Conservation (phyloP, 2,797 vertebrate genomes). For the Cyclura pinguis region DNA sequence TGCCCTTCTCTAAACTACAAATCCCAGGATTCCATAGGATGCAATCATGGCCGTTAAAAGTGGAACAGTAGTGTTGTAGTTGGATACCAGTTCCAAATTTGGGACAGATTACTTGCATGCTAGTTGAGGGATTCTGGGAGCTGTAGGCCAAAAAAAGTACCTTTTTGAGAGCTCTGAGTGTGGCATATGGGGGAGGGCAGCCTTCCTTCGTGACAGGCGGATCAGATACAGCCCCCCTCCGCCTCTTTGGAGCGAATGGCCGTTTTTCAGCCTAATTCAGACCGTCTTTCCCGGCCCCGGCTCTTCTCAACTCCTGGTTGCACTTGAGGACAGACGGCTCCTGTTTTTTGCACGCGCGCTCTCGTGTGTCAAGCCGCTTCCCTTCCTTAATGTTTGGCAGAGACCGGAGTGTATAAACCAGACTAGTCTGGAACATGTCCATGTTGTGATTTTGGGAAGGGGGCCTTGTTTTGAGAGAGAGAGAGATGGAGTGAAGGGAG, state of each 20-base stretch:
- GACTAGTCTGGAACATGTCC: neutral
- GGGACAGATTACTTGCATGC: no score
- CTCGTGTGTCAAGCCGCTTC: neutral
- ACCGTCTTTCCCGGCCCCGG: neutral
- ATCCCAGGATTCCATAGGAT: no score
- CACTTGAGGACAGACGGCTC: neutral
- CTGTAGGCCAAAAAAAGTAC: no score
- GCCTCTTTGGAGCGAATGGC: neutral
- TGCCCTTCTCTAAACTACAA: no score
- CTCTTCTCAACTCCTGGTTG: neutral
- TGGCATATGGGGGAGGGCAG: no score
- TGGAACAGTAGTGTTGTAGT: no score
- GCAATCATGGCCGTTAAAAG: no score
- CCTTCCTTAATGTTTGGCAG: conserved; percentile 8
- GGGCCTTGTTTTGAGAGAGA: neutral
- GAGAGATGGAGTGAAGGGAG: neutral
- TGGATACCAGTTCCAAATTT: no score
- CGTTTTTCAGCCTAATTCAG: neutral
- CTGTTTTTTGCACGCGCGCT: neutral
- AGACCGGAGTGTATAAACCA: conserved; percentile 12
- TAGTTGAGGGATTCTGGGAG: no score
- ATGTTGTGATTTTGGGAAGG: neutral
- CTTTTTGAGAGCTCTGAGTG: no score
- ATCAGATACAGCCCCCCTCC: no score
- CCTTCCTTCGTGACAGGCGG: no score